Percentiles rank a stretch among this genome's conserved stretches.
Evolutionary conservation across 2,113 vertebrate species (phyloP).

Genomic region (Emberiza fucata): DNA sequence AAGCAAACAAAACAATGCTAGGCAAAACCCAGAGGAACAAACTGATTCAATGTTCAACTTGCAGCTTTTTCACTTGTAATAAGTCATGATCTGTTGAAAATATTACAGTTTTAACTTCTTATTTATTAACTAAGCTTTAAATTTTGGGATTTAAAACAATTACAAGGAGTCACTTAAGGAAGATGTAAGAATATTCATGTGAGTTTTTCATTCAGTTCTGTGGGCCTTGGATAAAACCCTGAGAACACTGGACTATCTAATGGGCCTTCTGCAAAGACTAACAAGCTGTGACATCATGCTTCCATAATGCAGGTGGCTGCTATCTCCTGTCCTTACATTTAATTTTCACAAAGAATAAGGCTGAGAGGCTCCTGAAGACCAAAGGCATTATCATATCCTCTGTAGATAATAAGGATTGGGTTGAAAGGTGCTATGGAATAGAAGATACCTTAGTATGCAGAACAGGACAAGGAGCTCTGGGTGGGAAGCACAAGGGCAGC

Average conservation of each 20-base stretch:
- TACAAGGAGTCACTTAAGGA: neutral
- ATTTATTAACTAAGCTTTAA: neutral
- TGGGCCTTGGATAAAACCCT: neutral
- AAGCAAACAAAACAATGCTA: neutral
- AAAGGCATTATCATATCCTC: neutral
- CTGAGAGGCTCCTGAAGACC: neutral
- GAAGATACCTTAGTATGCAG: neutral
- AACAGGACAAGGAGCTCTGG: neutral
- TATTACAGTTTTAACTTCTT: neutral
- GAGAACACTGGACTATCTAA: neutral
- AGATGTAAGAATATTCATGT: neutral
- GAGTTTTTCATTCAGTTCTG: neutral
- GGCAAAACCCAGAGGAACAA: neutral
- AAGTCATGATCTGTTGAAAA: neutral
- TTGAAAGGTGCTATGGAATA: neutral
- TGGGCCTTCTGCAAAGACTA: neutral
- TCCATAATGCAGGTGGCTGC: neutral
- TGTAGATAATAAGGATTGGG: neutral
- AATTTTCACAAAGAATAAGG: neutral
- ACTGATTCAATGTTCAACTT: neutral
- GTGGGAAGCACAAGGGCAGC: neutral
- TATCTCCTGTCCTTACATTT: neutral
- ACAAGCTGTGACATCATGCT: neutral
- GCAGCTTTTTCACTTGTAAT: neutral
- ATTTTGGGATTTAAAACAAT: neutral